These are phyloP conservation scores for Mamestra configurata DNA, from an alignment of 1,140 invertebrate genomes.

Conservation along the genomic window DNA sequence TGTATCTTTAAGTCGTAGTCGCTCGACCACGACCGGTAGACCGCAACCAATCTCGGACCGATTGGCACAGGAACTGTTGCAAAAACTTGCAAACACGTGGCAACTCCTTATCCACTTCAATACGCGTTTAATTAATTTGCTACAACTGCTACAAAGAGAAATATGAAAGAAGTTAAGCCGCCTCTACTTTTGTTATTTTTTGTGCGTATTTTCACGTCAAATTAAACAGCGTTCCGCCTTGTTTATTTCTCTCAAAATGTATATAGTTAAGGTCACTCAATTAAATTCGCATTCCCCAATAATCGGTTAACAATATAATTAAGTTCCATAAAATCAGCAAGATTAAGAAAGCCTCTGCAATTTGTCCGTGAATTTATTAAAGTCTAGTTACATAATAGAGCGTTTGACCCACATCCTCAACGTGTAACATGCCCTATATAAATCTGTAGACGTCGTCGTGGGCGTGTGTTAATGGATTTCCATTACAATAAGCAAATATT, in stretches of 20 bases:
- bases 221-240: not conserved
- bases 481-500: slow-evolving; percentile 60
- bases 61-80: not conserved
- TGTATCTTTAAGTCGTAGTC: slow-evolving; percentile 3
- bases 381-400: slow-evolving; percentile 47
- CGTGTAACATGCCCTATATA: slow-evolving; percentile 54
- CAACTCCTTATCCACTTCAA: slow-evolving; percentile 8
- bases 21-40: slow-evolving; percentile 9
- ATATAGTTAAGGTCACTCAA: slow-evolving; percentile 24
- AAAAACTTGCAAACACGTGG: slow-evolving; percentile 36
- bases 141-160: not conserved
- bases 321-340: slow-evolving; percentile 21
- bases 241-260: not conserved
- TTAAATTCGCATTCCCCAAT: slow-evolving; percentile 36
- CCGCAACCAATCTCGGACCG: slow-evolving; percentile 5
- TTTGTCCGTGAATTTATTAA: slow-evolving; percentile 6
- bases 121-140: slow-evolving; percentile 11
- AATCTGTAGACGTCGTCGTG: slow-evolving; percentile 54
- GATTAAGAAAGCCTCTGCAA: slow-evolving; percentile 13
- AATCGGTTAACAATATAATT: slow-evolving; percentile 17
- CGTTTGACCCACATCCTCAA: slow-evolving; percentile 36
- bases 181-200: slow-evolving; percentile 1
- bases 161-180: not conserved
- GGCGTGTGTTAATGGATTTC: slow-evolving; percentile 60
- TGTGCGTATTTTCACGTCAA: slow-evolving; percentile 10